A percentile compares a stretch with the other conserved stretches of the same genome.
Evolutionary conservation across 2,797 vertebrate species (phyloP).

Genomic region (Sebastes nivosus): DNA sequence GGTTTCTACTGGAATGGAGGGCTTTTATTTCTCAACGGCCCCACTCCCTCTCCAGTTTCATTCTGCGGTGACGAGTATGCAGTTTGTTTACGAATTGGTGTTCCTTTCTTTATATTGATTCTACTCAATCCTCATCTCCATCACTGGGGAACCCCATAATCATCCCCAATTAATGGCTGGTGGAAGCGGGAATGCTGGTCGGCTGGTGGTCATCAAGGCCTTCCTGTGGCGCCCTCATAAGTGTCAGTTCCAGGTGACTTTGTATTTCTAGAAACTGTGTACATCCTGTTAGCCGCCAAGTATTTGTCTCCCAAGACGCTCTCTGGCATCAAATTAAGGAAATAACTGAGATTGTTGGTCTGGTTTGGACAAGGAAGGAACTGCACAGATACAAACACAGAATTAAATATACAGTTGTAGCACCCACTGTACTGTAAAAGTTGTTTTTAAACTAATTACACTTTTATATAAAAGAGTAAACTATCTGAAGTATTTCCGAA

Average conservation of each 20-base stretch:
- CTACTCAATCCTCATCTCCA: slow-evolving; percentile 52
- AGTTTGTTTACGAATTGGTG: slow-evolving; percentile 71
- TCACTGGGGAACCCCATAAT: slow-evolving; percentile 46
- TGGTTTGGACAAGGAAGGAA: background rate
- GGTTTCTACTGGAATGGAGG: slow-evolving; percentile 80
- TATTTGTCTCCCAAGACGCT: slow-evolving; percentile 16
- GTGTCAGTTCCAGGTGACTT: slow-evolving; percentile 54
- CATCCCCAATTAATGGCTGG: slow-evolving; percentile 44
- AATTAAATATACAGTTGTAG: background rate
- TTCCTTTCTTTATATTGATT: slow-evolving; percentile 64
- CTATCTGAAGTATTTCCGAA: slow-evolving; percentile 23
- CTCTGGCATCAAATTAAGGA: slow-evolving; percentile 25
- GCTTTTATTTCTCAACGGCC: slow-evolving; percentile 81
- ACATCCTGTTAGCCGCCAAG: slow-evolving; percentile 7
- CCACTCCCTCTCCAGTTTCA: slow-evolving; percentile 77
- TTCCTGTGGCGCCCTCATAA: slow-evolving; percentile 53
- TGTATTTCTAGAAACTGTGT: slow-evolving; percentile 39
- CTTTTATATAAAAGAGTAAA: slow-evolving; percentile 7
- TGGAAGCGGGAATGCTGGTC: slow-evolving; percentile 31
- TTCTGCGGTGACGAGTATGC: slow-evolving; percentile 61
- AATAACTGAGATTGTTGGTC: slow-evolving; percentile 21
- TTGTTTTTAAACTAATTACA: slow-evolving; percentile 21
- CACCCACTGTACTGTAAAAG: background rate
- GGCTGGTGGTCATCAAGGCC: slow-evolving; percentile 49
- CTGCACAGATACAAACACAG: background rate